Base-by-base conservation (phyloP, 2,113 vertebrate species). In the Cromileptes altivelis region DNA sequence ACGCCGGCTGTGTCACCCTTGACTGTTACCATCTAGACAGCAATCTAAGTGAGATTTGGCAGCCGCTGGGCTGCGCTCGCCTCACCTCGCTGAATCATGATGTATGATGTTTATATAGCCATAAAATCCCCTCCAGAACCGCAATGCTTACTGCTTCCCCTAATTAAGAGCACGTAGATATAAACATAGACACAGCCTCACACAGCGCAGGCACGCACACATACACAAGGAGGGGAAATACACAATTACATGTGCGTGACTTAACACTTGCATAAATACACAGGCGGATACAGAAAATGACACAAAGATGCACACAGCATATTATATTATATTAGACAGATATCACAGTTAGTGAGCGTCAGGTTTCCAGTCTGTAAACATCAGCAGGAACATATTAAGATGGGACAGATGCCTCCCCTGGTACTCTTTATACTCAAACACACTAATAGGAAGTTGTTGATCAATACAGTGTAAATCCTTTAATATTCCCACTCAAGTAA, bases 51-150 rank as follows among this genome's bases (percentile, higher is more conserved):
- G 81, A 88, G 87, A 85, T 78, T 70, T 91, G 85, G 85, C 89
- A 89, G 84, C 89, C 65, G 63, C 78, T 49, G 81, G 86, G 81
- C 80, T 12, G 37, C 1, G 45, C 72, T 86, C 8, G 33, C 88
- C 73, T 86, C 88, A 89, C 82, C 85, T 91, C 88, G n/a, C 88
- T 90, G 91, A 92, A 88, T 93, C 92, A 87, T 91, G 90, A 91
- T 90, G 88, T 80, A 92, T 89, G 88, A 90, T 92, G 91, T 93
- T 93, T 93, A 89, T 83, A 83, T 72, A 88, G 86, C 74, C 79
- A 80, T 77, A 80, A 92, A 91, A 89, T 91, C 87, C 91, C 90
- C 89, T 79, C 82, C 83, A 87, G 89, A 91, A 70, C 74, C 64
- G 81, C 70, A 71, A 87, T 83, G 85, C 91, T 87, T 78, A 49